Evolutionary conservation across 2,888 invertebrate genomes (phyloP).

Genomic region (Sinohyriopsis cumingii): DNA sequence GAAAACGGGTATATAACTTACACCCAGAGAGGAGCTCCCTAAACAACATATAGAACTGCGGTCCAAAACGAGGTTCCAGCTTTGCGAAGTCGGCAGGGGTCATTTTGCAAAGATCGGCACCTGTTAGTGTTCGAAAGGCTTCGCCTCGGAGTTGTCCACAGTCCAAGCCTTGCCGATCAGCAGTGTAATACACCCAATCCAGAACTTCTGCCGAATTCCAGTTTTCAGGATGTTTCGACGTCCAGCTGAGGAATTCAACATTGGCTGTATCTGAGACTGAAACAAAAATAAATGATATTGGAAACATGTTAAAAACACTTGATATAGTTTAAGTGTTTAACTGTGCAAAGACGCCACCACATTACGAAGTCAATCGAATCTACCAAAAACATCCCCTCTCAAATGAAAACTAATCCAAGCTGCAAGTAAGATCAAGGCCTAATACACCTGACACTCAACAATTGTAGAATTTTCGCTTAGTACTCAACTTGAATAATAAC

Average conservation of each 20-base stretch:
- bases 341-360: too few species aligned
- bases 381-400: too few species aligned
- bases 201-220: constrained; percentile 56
- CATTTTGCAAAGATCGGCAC: constrained; percentile 52
- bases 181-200: constrained; percentile 58
- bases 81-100: constrained; percentile 40
- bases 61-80: constrained; percentile 51
- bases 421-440: too few species aligned
- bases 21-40: constrained; percentile 43
- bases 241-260: constrained; percentile 49
- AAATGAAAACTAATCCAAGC: too few species aligned
- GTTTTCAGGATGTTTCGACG: constrained; percentile 54
- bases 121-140: constrained; percentile 50
- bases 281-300: background rate
- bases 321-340: too few species aligned
- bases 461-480: too few species aligned
- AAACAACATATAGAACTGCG: constrained; percentile 45
- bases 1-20: constrained; percentile 22
- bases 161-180: constrained; percentile 46
- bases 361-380: too few species aligned
- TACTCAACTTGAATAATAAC: too few species aligned
- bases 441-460: too few species aligned
- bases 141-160: constrained; percentile 52
- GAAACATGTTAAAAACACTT: too few species aligned
- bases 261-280: constrained; percentile 22